Evolutionary conservation across 2,113 vertebrate genomes (phyloP), one percentile per base, ranked within the genome.

Genomic region (Atherinomorus stipes): DNA sequence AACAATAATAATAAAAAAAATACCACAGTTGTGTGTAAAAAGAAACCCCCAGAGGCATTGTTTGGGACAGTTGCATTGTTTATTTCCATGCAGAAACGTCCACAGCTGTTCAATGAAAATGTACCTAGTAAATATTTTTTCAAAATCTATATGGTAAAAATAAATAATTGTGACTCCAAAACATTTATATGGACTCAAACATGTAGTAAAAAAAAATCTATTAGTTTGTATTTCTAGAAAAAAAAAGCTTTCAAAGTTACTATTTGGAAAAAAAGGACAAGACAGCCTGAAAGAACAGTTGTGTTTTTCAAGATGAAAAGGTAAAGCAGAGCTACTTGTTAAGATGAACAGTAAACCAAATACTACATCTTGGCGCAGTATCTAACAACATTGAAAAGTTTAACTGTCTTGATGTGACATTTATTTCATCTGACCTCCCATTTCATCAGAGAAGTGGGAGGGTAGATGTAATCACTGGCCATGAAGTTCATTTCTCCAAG

Each of bases 121-220:
- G 92, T 95, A 90, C 57, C 85, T 96, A 95, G 93, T 95, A 95
- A 96, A 95, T 94, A 94, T 92, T 94, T 95, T 95, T 95, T 95
- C 91, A 95, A 97, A 96, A 95, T 94, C 94, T 95, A 96, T 96
- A 95, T 94, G 95, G 94, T 95, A 96, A 96, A 95, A 96, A 96
- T 97, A 98, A 98, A 98, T 97, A 97, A 90, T 88, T 89, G 50
- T 76, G 80, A 87, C 63, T 84, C 81, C 57, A 88, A 88, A 93
- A 85, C 79, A 85, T 83, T 80, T 78, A 69, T 81, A 79, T 78
- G 64, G 81, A 67, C 73, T 85, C 50, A 72, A 92, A 89, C 75
- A 83, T 82, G 57, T 85, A 66, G 79, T 87, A 88, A 72, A 87
- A 88, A 90, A 88, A 90, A 76, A 69, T 63, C 70, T 73, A 74